A percentile compares a stretch with the other conserved stretches of the same genome.
Evolutionary conservation across 1,140 invertebrate species (phyloP).

Genomic region (Aphelenchoides fujianensis): DNA sequence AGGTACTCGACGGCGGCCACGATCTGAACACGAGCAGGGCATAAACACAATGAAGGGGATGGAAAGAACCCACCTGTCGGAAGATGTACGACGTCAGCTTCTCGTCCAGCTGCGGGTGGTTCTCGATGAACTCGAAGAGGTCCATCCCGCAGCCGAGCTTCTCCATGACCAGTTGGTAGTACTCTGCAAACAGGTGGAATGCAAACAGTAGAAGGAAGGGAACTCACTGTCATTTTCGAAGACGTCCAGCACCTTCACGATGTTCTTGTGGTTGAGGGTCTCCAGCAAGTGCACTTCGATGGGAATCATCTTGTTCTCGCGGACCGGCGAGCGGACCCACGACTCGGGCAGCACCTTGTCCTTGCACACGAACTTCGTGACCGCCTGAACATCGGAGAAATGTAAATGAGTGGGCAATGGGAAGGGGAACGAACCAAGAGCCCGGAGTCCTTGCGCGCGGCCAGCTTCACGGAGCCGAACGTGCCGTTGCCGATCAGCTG

Average conservation of each 20-base stretch:
- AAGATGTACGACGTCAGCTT: slow-evolving; percentile 73
- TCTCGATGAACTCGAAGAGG: slow-evolving; percentile 76
- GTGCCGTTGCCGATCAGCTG: slow-evolving; percentile 75
- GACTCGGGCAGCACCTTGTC: slow-evolving; percentile 72
- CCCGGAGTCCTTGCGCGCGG: slow-evolving; percentile 68
- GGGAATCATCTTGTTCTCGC: slow-evolving; percentile 65
- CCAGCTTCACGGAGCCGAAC: slow-evolving; percentile 74
- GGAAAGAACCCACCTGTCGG: slow-evolving; percentile 71
- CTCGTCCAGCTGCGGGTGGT: slow-evolving; percentile 71
- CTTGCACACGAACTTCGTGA: slow-evolving; percentile 74
- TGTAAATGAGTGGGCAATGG: not conserved
- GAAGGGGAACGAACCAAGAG: slow-evolving; percentile 66
- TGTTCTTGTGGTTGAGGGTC: slow-evolving; percentile 72
- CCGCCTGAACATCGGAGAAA: no score
- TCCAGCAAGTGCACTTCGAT: slow-evolving; percentile 71
- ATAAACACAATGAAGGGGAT: slow-evolving; percentile 15
- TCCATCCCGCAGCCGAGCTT: slow-evolving; percentile 78
- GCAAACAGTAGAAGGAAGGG: no score
- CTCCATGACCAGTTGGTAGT: slow-evolving; percentile 76
- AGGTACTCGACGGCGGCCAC: slow-evolving; percentile 92
- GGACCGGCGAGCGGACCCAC: slow-evolving; percentile 66
- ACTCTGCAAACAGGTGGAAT: no score
- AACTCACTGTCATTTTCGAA: slow-evolving; percentile 74
- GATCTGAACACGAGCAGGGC: slow-evolving; percentile 75
- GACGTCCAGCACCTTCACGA: slow-evolving; percentile 73